Conservation (phyloP, 2,113 vertebrate genomes). For the Gavialis gangeticus region DNA sequence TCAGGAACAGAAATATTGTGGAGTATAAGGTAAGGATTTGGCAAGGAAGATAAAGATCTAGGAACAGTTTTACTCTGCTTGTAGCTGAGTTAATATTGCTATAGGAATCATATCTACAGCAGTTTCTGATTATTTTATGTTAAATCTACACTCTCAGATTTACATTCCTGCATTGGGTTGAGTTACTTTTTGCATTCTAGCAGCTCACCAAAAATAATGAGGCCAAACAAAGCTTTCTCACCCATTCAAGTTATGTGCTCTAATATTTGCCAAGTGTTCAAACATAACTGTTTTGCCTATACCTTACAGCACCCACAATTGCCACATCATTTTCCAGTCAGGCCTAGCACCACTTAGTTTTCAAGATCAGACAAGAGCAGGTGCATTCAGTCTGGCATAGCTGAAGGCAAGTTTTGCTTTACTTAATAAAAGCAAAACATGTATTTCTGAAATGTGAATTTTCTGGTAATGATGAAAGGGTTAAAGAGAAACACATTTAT, state of each 20-base stretch:
- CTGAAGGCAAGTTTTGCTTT: not conserved
- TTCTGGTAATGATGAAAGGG: slow-evolving; percentile 36
- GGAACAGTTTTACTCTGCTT: not conserved
- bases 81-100: not conserved
- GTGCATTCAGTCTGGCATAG: not conserved
- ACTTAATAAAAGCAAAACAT: not conserved
- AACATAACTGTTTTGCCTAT: not conserved
- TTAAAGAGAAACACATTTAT: slow-evolving; percentile 62
- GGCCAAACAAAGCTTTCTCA: not conserved
- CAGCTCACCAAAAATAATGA: not conserved
- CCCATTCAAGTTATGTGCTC: no score
- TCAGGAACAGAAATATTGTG: not conserved
- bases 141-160: not conserved
- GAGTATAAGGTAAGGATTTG: not conserved
- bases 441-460: not conserved
- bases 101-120: not conserved
- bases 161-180: not conserved
- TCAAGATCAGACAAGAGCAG: not conserved
- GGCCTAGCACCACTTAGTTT: not conserved
- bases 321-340: not conserved
- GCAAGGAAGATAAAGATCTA: not conserved
- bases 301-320: not conserved
- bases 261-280: no score
- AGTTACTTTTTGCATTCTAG: not conserved
- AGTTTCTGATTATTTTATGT: not conserved